phyloP scores from a whole-genome alignment of 2,888 invertebrate species.

The Ichneumoninae sp. region DNA sequence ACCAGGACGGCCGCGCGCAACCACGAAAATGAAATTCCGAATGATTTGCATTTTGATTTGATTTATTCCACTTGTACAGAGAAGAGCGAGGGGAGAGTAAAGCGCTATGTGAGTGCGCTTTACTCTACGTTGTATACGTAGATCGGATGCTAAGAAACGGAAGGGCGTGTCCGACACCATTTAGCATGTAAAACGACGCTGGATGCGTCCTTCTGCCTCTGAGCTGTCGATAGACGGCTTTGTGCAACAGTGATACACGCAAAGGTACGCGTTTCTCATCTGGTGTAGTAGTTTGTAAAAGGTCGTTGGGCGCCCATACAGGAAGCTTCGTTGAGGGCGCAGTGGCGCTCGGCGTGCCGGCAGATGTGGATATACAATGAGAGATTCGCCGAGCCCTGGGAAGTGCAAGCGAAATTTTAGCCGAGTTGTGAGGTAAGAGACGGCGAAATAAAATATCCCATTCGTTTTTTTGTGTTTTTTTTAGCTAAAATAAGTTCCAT shows the following conservation, averaged over 20 bases:
- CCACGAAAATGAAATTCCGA: constrained; percentile 63
- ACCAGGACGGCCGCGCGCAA: constrained; percentile 31
- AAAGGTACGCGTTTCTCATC: constrained; percentile 4
- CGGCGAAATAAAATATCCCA: not conserved
- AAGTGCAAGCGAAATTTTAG: constrained; percentile 26
- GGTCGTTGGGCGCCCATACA: not conserved
- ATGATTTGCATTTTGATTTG: constrained; percentile 74
- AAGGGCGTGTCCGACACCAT: not conserved
- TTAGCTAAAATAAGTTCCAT: not conserved
- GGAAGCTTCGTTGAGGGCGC: not conserved
- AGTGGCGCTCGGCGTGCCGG: not conserved
- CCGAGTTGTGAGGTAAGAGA: not conserved
- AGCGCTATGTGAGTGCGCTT: constrained; percentile 7
- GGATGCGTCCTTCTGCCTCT: not conserved
- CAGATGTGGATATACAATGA: constrained; percentile 51
- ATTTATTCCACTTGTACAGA: constrained; percentile 70
- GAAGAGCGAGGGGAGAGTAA: constrained; percentile 28
- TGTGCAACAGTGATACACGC: constrained; percentile 6
- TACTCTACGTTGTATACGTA: not conserved
- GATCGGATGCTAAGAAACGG: not conserved
- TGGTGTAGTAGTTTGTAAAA: constrained; percentile 17
- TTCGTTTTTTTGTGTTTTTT: not conserved
- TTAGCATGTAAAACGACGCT: not conserved
- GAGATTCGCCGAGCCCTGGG: constrained; percentile 16
- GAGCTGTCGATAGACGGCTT: not conserved